A percentile compares a stretch with the other conserved stretches of the same genome.
These are phyloP conservation scores for Zelostemma sp. DNA, from an alignment of 1,140 invertebrate species.

Conservation along the genomic window DNA sequence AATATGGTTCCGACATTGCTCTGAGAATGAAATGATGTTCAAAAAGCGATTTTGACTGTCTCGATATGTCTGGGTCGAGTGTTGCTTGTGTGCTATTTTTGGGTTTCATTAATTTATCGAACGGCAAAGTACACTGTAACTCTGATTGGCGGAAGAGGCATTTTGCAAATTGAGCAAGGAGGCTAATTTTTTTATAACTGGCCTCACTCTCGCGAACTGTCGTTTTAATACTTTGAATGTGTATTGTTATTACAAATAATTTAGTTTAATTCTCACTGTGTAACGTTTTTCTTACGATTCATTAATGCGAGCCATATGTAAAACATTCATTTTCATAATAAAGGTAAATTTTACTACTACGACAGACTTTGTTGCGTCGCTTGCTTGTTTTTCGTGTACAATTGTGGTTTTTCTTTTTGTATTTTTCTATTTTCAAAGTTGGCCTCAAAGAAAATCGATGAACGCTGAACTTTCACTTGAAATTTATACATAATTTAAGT, in stretches of 20 bases:
- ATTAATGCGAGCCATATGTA: conserved; percentile 60
- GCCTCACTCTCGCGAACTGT: background rate
- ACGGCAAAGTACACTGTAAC: background rate
- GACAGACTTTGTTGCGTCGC: background rate
- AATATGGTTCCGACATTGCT: conserved; percentile 2
- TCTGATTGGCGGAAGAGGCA: background rate
- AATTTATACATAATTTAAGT: no score
- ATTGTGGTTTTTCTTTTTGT: background rate
- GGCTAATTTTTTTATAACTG: background rate
- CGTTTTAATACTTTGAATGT: conserved; percentile 32
- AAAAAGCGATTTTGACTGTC: background rate
- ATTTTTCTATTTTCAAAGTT: no score
- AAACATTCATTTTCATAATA: conserved; percentile 67
- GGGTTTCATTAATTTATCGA: background rate
- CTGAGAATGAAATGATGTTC: background rate
- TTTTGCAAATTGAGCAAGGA: background rate
- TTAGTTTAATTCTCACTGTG: conserved; percentile 53
- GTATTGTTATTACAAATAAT: conserved; percentile 35
- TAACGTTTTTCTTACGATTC: conserved; percentile 14
- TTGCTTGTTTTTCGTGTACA: background rate
- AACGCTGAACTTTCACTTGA: no score
- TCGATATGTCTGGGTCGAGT: background rate
- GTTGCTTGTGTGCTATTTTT: background rate
- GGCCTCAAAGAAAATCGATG: no score
- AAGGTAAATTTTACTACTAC: conserved; percentile 61